phyloP scores from a whole-genome alignment of 2,113 vertebrate species.

The Camelus bactrianus region DNA sequence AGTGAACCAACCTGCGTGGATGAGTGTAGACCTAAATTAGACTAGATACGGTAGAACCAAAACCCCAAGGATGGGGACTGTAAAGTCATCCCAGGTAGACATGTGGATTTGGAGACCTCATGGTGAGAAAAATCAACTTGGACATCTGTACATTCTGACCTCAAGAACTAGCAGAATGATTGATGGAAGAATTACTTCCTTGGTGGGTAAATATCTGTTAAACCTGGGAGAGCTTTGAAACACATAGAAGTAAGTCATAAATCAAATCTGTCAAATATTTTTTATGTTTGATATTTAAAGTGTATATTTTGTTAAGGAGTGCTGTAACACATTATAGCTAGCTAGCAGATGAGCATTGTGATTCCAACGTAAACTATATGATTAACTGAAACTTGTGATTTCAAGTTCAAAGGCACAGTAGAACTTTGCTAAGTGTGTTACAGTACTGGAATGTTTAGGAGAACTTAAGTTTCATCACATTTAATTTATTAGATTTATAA shows the following conservation, averaged over 20 bases:
- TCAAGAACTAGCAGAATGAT: background rate
- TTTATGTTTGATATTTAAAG: background rate
- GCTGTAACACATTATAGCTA: background rate
- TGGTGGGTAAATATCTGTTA: background rate
- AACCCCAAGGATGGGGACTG: background rate
- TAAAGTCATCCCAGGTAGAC: background rate
- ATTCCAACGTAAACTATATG: background rate
- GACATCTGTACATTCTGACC: background rate
- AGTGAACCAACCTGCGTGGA: background rate
- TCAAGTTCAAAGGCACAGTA: background rate
- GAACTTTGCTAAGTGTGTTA: background rate
- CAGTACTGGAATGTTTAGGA: background rate
- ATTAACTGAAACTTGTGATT: background rate
- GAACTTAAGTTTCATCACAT: background rate
- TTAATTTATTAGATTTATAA: conserved; percentile 24
- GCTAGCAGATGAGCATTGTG: background rate
- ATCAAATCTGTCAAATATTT: background rate
- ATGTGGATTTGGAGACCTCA: background rate
- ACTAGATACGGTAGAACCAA: background rate
- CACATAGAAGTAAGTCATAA: background rate
- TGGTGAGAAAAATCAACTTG: background rate
- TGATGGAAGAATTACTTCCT: background rate
- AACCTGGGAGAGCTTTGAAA: background rate
- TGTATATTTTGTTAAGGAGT: background rate
- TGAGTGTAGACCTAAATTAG: background rate